Percentiles rank a stretch among this genome's conserved stretches.
These are phyloP conservation scores for Machimus atricapillus DNA, from an alignment of 2,888 invertebrate species.

Conservation along the genomic window DNA sequence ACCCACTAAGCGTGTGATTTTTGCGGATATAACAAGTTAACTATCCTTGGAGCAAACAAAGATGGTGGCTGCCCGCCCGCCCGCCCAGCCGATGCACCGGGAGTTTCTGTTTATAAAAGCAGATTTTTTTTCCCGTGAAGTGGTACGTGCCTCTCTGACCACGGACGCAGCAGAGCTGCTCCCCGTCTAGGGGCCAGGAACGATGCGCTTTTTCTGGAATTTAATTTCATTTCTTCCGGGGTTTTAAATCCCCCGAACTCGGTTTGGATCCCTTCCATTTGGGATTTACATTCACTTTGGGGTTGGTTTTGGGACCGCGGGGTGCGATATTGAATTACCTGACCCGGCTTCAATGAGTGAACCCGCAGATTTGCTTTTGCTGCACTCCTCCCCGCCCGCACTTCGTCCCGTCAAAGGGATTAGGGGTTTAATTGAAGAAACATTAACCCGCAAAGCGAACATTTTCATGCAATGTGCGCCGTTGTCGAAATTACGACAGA, in stretches of 20 bases:
- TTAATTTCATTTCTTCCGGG: not conserved
- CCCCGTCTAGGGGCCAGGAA: not conserved
- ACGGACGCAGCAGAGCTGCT: not conserved
- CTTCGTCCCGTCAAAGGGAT: not conserved
- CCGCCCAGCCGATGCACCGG: not conserved
- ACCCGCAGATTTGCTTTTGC: not conserved
- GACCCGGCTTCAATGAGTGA: not conserved
- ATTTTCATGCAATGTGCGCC: not conserved
- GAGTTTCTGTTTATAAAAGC: not conserved
- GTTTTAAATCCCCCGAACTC: not conserved
- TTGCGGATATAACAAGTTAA: not conserved
- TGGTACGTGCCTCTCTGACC: not conserved
- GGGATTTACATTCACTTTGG: not conserved
- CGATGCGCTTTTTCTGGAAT: not conserved
- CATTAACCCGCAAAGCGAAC: not conserved
- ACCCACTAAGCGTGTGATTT: not conserved
- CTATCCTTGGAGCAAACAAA: not conserved
- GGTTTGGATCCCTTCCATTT: not conserved
- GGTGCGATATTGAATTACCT: not conserved
- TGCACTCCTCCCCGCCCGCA: not conserved
- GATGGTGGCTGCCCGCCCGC: not conserved
- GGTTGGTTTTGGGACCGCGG: not conserved
- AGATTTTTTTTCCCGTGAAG: not conserved
- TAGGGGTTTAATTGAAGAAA: not conserved
- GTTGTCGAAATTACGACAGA: not conserved